A percentile compares a stretch with the other conserved stretches of the same genome.
These are phyloP conservation scores for Cylas formicarius DNA, from an alignment of 1,140 invertebrate species.

Conservation along the genomic window DNA sequence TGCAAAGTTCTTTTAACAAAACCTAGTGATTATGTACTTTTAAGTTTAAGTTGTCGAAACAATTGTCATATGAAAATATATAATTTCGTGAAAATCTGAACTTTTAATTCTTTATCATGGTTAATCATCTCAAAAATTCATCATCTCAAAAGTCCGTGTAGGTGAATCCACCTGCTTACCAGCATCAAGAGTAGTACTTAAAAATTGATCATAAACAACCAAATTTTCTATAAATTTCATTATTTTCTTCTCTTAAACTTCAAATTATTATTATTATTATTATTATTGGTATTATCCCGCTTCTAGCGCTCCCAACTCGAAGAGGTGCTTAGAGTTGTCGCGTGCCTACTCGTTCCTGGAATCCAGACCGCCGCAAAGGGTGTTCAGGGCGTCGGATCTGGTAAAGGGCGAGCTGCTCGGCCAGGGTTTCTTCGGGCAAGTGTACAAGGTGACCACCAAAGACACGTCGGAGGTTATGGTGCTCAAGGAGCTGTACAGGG, in stretches of 20 bases:
- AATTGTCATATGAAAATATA: too few species aligned
- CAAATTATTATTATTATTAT: too few species aligned
- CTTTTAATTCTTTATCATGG: too few species aligned
- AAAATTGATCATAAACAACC: too few species aligned
- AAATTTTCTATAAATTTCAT: background rate
- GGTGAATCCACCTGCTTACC: too few species aligned
- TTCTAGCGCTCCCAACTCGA: constrained; percentile 34
- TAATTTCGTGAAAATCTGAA: too few species aligned
- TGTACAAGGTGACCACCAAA: constrained; percentile 83
- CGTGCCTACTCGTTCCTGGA: constrained; percentile 84
- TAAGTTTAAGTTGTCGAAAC: too few species aligned
- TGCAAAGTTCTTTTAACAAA: too few species aligned
- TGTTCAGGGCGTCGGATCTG: constrained; percentile 84
- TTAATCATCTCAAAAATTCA: too few species aligned
- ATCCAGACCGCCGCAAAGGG: constrained; percentile 64
- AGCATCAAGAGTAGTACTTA: too few species aligned
- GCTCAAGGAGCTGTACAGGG: constrained; percentile 85
- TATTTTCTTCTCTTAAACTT: constrained; percentile 1
- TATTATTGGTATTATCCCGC: constrained; percentile 5
- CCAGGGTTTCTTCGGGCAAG: constrained; percentile 89
- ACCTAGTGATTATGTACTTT: too few species aligned
- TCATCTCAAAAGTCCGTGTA: too few species aligned
- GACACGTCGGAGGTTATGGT: constrained; percentile 92
- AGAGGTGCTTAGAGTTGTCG: constrained; percentile 61
- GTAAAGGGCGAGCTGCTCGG: constrained; percentile 84